These are phyloP conservation scores for Thalpophila matura DNA, from an alignment of 2,888 invertebrate species.

Conservation along the genomic window DNA sequence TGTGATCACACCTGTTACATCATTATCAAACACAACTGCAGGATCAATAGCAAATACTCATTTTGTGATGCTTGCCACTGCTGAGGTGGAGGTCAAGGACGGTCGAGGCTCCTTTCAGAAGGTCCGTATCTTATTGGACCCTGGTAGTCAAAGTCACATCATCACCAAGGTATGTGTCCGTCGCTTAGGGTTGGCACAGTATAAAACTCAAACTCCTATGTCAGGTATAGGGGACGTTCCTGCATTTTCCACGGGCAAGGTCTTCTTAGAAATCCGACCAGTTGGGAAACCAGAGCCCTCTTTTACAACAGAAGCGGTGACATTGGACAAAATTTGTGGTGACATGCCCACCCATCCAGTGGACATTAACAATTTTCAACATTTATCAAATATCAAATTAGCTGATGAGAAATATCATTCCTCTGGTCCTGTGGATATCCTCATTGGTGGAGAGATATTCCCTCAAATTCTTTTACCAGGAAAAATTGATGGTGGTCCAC, in stretches of 20 bases:
- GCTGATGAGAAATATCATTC: no score
- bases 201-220: neutral
- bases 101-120: neutral
- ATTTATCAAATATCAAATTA: no score
- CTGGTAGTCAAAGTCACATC: neutral
- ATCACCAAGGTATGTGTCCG: neutral
- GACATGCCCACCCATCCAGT: neutral
- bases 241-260: neutral
- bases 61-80: neutral
- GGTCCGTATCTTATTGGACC: neutral
- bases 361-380: no score
- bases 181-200: neutral
- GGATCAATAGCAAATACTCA: neutral
- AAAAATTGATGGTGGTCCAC: neutral
- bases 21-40: neutral
- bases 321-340: neutral
- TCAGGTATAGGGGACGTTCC: neutral
- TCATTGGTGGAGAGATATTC: neutral
- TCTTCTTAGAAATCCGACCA: neutral
- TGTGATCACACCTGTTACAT: neutral
- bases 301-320: neutral
- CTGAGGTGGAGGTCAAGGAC: neutral
- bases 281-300: neutral
- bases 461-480: neutral
- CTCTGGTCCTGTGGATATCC: no score